Evolutionary conservation across 2,888 invertebrate genomes (phyloP), one percentile per base, ranked within the genome.

Genomic region (Amaurobius ferox): DNA sequence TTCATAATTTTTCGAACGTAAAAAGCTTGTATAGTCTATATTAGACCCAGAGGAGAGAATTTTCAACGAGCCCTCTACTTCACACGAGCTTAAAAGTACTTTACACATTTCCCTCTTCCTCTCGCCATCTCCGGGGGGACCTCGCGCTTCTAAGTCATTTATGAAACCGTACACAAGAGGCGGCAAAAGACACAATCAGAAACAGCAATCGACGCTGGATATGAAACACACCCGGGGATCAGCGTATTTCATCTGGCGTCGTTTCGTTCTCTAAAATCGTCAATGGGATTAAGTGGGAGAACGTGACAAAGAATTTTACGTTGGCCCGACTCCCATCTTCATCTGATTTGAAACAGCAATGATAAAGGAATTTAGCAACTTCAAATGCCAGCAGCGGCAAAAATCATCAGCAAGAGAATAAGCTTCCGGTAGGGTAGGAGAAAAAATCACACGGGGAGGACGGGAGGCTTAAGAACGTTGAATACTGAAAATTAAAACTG

Each of bases 231-330:
- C 66, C 28, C 26, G 73, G 80, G 67, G 71, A 62, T 26, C 48
- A 30, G 28, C 29, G 70, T 73, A 73, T 73, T 73, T 73, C 73
- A 55, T 55, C 23, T 7, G 55, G n/a, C 44, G 9, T 55, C 19
- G 55, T 6, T 55, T 55, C 23, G n/a, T 55, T 23, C 23, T 55
- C 55, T 55, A 55, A 55, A 55, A 55, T 76, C 76, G 70, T 30
- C 81, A 77, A 85, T 85, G 66, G 83, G 83, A 85, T 85, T 85
- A 85, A 30, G 77, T 35, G 66, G 55, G 67, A 71, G 66, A 72
- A 85, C 83, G 83, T 85, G 83, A 85, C 83, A 77, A 85, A 85
- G 83, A 85, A 71, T 85, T 85, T 85, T 85, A 85, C 66, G 32
- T 35, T 64, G 71, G 48, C 23, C 64, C 32, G 62, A 62, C 81